A percentile compares a stretch with the other conserved stretches of the same genome.
Evolutionary conservation across 2,888 invertebrate genomes (phyloP).

Genomic region (Drosophila paramelanica): DNA sequence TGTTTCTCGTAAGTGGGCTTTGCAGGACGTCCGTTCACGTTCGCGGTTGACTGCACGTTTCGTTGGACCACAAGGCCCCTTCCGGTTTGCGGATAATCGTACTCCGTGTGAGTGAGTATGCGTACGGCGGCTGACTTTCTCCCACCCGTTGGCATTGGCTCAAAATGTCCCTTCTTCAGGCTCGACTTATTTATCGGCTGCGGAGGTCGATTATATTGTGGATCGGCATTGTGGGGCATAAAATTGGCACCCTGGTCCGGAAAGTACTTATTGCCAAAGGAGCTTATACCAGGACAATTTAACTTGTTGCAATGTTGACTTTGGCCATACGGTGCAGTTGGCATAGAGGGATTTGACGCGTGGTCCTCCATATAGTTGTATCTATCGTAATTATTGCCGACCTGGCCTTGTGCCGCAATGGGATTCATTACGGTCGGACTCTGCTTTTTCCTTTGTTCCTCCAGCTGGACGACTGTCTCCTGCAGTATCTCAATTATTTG

Average conservation of each 20-base stretch:
- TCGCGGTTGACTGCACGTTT: neutral
- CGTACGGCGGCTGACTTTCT: neutral
- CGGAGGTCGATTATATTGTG: neutral
- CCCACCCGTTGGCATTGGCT: neutral
- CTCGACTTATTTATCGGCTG: neutral
- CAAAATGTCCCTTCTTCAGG: neutral
- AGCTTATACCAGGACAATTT: neutral
- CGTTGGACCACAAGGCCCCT: too few relatives aligned
- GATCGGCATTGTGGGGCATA: neutral
- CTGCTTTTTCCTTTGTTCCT: constrained; percentile 28
- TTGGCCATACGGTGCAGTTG: neutral
- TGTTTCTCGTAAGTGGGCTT: neutral
- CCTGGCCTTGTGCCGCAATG: neutral
- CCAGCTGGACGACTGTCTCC: constrained; percentile 39
- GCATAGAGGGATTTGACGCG: neutral
- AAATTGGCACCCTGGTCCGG: neutral
- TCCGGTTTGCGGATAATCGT: neutral
- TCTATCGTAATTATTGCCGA: too few relatives aligned
- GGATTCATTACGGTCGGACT: neutral
- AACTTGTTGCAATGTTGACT: neutral
- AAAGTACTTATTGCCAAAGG: neutral
- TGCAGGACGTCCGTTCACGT: neutral
- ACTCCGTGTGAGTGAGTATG: neutral
- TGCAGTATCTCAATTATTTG: constrained; percentile 49
- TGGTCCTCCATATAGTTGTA: too few relatives aligned